phyloP scores from a whole-genome alignment of 2,113 vertebrate species.

The Otus sunia region DNA sequence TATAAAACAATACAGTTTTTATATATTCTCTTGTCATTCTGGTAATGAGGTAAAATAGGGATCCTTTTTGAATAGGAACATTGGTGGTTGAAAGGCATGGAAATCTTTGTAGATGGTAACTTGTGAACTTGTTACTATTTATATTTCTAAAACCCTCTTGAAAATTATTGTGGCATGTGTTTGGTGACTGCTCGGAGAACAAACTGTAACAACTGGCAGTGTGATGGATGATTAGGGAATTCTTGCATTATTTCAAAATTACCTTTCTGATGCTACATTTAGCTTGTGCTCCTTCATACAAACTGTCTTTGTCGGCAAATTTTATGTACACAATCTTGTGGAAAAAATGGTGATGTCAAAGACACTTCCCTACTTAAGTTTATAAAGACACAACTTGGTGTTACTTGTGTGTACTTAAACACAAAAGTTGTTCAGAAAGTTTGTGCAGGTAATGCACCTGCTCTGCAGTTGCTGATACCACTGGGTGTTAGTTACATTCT shows the following conservation, averaged over 20 bases:
- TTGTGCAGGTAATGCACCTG: neutral
- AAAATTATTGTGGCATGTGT: neutral
- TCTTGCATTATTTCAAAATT: neutral
- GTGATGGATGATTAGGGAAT: neutral
- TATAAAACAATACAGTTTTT: neutral
- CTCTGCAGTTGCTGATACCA: neutral
- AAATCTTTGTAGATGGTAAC: neutral
- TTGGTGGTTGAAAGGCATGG: neutral
- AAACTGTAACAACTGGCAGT: neutral
- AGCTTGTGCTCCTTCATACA: neutral
- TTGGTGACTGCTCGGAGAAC: neutral
- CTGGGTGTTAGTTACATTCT: neutral
- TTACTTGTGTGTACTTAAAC: neutral
- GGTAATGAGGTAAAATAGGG: neutral
- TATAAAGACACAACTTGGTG: neutral
- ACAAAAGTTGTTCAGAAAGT: neutral
- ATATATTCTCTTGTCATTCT: neutral
- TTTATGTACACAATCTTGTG: neutral
- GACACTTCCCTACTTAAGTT: neutral
- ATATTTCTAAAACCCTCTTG: conserved; percentile 12
- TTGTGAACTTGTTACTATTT: conserved; percentile 18
- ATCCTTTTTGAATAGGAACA: neutral
- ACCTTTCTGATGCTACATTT: conserved; percentile 9
- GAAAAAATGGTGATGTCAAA: neutral
- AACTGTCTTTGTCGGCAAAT: neutral